Evolutionary conservation across 1,140 invertebrate species (phyloP).

Genomic region (Dysdera silvatica): DNA sequence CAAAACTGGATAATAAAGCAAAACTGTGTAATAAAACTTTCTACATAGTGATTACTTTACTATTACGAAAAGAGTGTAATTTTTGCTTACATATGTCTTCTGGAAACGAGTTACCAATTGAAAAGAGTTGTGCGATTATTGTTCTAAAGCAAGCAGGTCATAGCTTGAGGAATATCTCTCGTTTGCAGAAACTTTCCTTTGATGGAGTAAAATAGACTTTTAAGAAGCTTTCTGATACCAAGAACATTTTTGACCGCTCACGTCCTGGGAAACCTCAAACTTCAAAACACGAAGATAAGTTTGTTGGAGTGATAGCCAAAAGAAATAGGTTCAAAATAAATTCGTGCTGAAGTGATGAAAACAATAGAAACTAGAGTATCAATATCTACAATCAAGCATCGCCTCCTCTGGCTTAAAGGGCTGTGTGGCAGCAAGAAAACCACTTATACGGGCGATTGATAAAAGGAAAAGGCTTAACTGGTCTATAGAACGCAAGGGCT

Average conservation of each 20-base stretch:
- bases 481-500: neutral
- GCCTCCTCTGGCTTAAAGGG: neutral
- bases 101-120: neutral
- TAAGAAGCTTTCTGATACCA: neutral
- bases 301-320: neutral
- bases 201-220: neutral
- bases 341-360: neutral
- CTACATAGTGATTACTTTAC: neutral
- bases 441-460: neutral
- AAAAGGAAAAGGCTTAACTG: neutral
- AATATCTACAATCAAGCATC: neutral
- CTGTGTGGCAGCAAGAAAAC: neutral
- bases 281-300: neutral
- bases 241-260: neutral
- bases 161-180: neutral
- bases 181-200: neutral
- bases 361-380: neutral
- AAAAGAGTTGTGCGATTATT: neutral
- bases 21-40: neutral
- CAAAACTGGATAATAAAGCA: neutral
- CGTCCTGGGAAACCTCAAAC: neutral
- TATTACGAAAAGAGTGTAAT: too few species aligned
- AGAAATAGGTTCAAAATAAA: neutral
- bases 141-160: neutral
- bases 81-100: neutral